These are phyloP conservation scores for Sinodicranocentrus sp. DNA, from an alignment of 2,888 invertebrate genomes.

Conservation along the genomic window DNA sequence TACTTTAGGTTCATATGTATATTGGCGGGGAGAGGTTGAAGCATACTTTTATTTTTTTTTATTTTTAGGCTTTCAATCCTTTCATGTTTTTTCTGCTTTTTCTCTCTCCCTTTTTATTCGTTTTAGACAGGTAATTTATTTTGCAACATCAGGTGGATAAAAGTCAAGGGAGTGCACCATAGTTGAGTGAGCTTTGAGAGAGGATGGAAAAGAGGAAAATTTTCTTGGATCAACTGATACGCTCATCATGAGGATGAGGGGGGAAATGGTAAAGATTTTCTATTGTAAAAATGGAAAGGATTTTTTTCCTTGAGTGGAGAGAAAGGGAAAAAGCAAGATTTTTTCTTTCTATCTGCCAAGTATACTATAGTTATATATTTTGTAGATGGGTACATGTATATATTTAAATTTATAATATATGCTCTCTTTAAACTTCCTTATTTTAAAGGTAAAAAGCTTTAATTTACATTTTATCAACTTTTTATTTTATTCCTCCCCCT, in stretches of 20 bases:
- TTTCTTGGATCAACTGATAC: constrained; percentile 49
- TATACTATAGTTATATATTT: too few species aligned
- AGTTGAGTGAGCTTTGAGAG: constrained; percentile 23
- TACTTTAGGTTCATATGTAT: neutral
- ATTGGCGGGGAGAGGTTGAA: too few species aligned
- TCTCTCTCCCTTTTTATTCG: constrained; percentile 44
- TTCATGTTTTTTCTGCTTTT: constrained; percentile 28
- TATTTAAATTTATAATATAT: too few species aligned
- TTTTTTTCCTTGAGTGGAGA: too few species aligned
- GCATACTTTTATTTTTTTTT: constrained; percentile 25
- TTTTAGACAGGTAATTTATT: constrained; percentile 61
- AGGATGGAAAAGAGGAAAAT: constrained; percentile 23
- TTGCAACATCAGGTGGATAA: constrained; percentile 62
- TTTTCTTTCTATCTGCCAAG: neutral
- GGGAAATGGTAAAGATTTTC: neutral
- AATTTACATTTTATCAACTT: constrained; percentile 21
- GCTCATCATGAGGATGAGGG: constrained; percentile 26
- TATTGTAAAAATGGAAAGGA: neutral
- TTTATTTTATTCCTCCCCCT: constrained; percentile 1
- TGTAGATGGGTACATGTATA: too few species aligned
- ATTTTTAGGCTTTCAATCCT: constrained; percentile 45
- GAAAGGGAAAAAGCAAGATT: neutral
- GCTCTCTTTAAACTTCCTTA: too few species aligned
- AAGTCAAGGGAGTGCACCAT: constrained; percentile 42
- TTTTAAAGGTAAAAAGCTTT: constrained; percentile 11